Conservation (phyloP, 2,797 vertebrate genomes). For the Sebastes matsubarae region DNA sequence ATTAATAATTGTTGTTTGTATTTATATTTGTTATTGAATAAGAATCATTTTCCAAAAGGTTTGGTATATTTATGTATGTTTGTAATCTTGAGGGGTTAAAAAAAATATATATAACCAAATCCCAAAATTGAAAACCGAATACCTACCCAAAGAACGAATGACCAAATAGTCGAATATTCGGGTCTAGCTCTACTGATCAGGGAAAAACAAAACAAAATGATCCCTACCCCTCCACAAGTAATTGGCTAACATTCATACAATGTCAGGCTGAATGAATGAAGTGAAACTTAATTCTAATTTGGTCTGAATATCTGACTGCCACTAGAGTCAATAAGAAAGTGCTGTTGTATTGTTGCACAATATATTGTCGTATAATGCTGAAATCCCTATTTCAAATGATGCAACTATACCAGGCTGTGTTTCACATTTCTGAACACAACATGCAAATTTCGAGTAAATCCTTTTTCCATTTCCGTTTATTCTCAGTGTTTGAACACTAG, state of each 20-base stretch:
- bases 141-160: not conserved
- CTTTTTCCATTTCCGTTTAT: conserved; percentile 21
- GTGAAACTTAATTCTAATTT: not conserved
- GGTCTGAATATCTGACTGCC: not conserved
- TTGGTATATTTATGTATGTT: not conserved
- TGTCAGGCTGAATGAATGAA: not conserved
- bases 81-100: not conserved
- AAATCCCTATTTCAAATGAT: not conserved
- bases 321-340: not conserved
- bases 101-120: not conserved
- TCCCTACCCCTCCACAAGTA: not conserved
- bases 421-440: conserved; percentile 2
- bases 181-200: not conserved
- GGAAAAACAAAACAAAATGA: not conserved
- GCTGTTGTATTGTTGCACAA: not conserved
- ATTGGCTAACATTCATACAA: not conserved
- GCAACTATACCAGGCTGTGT: not conserved
- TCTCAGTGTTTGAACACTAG: conserved; percentile 29
- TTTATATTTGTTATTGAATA: not conserved
- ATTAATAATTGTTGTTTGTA: not conserved
- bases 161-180: not conserved
- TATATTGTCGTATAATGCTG: not conserved
- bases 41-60: not conserved
- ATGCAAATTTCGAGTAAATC: not conserved
- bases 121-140: too few relatives aligned